Base-by-base conservation (phyloP, 2,797 vertebrate species). In the Sebastes dallii region DNA sequence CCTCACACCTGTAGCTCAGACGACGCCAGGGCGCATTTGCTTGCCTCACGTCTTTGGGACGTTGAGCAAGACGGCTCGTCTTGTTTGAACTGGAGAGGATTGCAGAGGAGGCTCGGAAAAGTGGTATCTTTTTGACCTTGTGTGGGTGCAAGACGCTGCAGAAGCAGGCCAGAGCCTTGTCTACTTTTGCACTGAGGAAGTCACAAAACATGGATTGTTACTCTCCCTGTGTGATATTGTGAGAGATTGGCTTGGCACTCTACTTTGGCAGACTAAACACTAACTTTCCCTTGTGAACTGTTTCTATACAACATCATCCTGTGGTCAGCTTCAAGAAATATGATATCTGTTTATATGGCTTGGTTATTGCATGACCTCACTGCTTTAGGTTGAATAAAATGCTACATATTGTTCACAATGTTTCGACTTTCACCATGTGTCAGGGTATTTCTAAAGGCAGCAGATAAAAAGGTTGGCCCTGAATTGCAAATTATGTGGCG, bases 191-290 rank as follows among this genome's bases (percentile, higher is more conserved):
- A n/a, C 70, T 36, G 46, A 83, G 76, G 77, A 86, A 86, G 72
- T 87, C 76, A 69, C 88, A 91, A 91, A 91, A 91, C 85, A 90
- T 36, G 75, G 75, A 83, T 78, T 72, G 58, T 80, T 78, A 39
- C 66, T 80, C 68, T 80, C 52, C 27, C 67, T 30, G 39, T 34
- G 39, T 67, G 55, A 72, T 83, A 52, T 74, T 80, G 66, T 68
- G 67, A 76, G 27, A 68, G 65, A 50, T 68, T 75, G 79, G 62
- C 65, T 82, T 69, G 22, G n/a, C 20, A 3, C 64, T 84, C 56
- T 16, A 13, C 61, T 81, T 67, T 80, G 77, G 74, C 73, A 77
- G 56, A 24, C 60, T 42, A 84, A 85, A 88, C 77, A 85, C 66
- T 50, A 72, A 83, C 66, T 89, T 66, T 78, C 84, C 79, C 58